Conservation (phyloP, 2,797 vertebrate genomes). For the Delichon dasypus region DNA sequence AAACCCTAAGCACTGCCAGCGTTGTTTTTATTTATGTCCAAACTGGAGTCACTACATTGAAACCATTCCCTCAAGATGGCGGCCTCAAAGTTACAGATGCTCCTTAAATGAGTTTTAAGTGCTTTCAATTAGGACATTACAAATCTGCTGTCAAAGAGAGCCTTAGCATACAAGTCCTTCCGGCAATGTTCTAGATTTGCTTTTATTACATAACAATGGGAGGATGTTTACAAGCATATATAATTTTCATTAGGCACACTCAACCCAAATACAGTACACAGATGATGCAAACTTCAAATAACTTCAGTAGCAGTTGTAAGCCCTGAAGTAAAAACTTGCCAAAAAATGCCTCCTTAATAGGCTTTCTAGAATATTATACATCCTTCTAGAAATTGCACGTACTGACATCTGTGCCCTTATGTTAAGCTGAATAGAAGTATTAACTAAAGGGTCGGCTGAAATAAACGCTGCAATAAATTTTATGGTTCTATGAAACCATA, state of each 20-base stretch:
- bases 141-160: slow-evolving; percentile 26
- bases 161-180: slow-evolving; percentile 15
- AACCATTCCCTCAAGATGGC: slow-evolving; percentile 14
- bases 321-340: background rate
- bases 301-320: slow-evolving; percentile 8
- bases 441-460: background rate
- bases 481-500: background rate
- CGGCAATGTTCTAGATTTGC: slow-evolving; percentile 1
- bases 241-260: slow-evolving; percentile 51
- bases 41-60: background rate
- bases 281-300: slow-evolving; percentile 26
- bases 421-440: background rate
- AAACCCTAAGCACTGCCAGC: background rate
- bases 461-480: background rate
- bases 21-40: slow-evolving; percentile 7
- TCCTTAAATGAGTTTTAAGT: slow-evolving; percentile 13
- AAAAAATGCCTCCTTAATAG: background rate
- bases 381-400: background rate
- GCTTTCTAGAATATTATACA: no score
- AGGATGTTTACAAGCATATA: slow-evolving; percentile 52
- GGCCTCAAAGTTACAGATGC: background rate
- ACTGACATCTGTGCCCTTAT: background rate
- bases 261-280: background rate
- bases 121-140: background rate
- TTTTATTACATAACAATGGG: slow-evolving; percentile 48